Evolutionary conservation across 2,113 vertebrate species (phyloP).

Genomic region (Engraulis encrasicolus): DNA sequence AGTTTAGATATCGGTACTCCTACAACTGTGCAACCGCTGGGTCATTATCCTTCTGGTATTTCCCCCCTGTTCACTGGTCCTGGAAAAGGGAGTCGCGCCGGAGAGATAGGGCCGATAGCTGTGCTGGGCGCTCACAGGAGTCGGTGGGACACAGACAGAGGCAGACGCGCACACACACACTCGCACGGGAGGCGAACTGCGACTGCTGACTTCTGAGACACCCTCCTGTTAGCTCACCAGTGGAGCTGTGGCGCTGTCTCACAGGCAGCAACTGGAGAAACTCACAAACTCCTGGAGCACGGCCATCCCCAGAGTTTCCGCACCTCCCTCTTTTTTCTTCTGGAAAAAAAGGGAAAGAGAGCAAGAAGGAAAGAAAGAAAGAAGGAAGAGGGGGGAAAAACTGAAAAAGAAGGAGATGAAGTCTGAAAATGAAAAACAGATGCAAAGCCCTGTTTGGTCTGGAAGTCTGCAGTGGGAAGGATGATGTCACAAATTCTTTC

Average conservation of each 20-base stretch:
- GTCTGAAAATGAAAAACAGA: slow-evolving; percentile 75
- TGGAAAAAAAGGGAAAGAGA: too few species aligned
- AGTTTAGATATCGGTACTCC: slow-evolving; percentile 58
- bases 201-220: slow-evolving; percentile 58
- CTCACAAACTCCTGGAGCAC: slow-evolving; percentile 66
- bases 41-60: slow-evolving; percentile 71
- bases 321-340: slow-evolving; percentile 73
- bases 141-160: slow-evolving; percentile 24
- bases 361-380: slow-evolving; percentile 56
- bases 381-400: slow-evolving; percentile 46
- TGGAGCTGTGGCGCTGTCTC: slow-evolving; percentile 69
- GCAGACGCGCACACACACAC: slow-evolving; percentile 43
- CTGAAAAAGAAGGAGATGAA: slow-evolving; percentile 27
- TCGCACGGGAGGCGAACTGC: too few species aligned
- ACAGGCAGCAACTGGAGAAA: slow-evolving; percentile 70
- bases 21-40: slow-evolving; percentile 56
- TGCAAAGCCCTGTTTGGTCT: slow-evolving; percentile 73
- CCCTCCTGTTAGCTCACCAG: slow-evolving; percentile 64
- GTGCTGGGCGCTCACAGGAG: slow-evolving; percentile 45
- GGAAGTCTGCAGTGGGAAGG: slow-evolving; percentile 57
- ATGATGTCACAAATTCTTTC: slow-evolving; percentile 69
- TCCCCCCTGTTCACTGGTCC: slow-evolving; percentile 49
- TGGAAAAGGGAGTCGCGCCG: slow-evolving; percentile 46
- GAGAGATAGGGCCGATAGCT: slow-evolving; percentile 42
- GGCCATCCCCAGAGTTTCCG: slow-evolving; percentile 63